Evolutionary conservation across 1,140 invertebrate species (phyloP), one percentile per base, ranked within the genome.

Genomic region (Drosophila pallidifrons): DNA sequence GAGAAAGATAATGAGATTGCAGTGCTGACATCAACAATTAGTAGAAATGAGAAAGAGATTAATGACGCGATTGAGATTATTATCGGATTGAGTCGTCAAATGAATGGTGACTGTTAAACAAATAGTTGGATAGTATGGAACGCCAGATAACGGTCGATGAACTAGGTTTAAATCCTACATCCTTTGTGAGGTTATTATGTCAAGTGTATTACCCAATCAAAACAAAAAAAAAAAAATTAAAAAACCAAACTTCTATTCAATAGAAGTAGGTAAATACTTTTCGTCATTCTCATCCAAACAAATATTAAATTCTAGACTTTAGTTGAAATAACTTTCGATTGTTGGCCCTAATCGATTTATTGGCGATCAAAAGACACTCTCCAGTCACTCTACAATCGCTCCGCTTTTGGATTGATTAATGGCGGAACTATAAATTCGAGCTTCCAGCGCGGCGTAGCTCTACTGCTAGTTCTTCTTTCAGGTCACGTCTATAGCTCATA

Each of bases 401-500:
- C 61, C 68, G 78, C 72, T 79, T 85, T 89, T 79, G 81, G 85
- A 85, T 66, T 90, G 86, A 85, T 89, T 89, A 78, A 83, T 88
- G 85, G 75, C 77, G 78, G 71, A 88, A 88, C 82, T 85, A 86
- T 86, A 86, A 86, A 86, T 86, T 74, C 41, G 59, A 72, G 35
- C 60, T 65, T 83, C 57, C 81, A 83, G 35, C 35, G 20, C 20
- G 3, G 20, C 35, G 30, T 10, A 38, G 74, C 67, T 71, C 80
- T 75, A 72, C 77, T 82, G 80, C 59, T 87, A 82, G 49, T 63
- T 75, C 66, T 63, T 75, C 66, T 88, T 88, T 89, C 85, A 70
- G 74, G 85, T 88, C 85, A 88, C 85, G 85, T 88, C 85, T 70
- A 67, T 41, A 65, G 63, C 77, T 30, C 85, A 88, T 88, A 88